Evolutionary conservation across 2,888 invertebrate species (phyloP).

Genomic region (Pristionchus entomophagus): DNA sequence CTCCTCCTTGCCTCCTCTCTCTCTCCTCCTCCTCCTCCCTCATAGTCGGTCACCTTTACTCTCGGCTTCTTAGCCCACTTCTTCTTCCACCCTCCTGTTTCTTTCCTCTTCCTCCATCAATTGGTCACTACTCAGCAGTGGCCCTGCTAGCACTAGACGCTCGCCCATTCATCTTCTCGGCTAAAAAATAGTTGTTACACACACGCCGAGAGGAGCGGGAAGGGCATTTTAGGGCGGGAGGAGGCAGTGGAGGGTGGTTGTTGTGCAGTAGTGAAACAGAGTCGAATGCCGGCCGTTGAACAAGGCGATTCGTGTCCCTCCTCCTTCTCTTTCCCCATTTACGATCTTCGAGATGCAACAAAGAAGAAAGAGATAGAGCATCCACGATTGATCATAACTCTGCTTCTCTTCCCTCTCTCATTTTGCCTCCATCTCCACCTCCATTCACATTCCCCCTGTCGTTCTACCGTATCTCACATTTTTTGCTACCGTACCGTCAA

Average conservation of each 20-base stretch:
- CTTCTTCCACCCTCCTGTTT: constrained; percentile 18
- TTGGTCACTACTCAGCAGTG: no score
- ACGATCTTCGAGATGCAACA: constrained; percentile 26
- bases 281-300: not conserved
- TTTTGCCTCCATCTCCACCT: not conserved
- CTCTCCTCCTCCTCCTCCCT: not conserved
- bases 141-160: no score
- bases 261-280: constrained; percentile 39
- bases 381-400: constrained; percentile 32
- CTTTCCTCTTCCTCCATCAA: constrained; percentile 15
- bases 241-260: not conserved
- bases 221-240: constrained; percentile 19
- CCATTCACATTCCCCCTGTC: not conserved
- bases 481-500: no score
- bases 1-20: not conserved
- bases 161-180: constrained; percentile 37
- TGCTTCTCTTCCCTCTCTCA: constrained; percentile 18
- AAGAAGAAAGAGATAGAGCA: no score
- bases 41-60: constrained; percentile 42
- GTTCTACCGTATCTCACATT: not conserved
- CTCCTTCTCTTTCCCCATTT: not conserved
- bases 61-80: constrained; percentile 38
- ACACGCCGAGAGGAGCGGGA: not conserved
- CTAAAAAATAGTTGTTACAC: constrained; percentile 43
- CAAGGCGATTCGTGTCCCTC: constrained; percentile 10